Evolutionary conservation across 2,113 vertebrate genomes (phyloP), one percentile per base, ranked within the genome.

Genomic region (Glaucomys volans): DNA sequence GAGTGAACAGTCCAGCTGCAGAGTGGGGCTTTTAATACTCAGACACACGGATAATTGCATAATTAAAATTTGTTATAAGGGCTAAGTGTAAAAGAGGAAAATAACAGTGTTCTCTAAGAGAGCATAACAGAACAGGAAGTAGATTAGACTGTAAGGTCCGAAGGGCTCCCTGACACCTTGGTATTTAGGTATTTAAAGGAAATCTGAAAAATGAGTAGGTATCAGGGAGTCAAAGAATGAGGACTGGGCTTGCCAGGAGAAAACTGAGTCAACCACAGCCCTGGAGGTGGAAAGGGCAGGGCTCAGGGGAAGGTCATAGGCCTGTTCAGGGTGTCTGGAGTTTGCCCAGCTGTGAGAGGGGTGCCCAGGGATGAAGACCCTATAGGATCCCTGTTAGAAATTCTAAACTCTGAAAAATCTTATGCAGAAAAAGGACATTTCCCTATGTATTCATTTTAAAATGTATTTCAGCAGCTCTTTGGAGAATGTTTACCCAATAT

Each of bases 61-160:
- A 88, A 97, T 96, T 96, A 95, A 95, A 76, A 83, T 62, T 50
- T 47, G 14, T 83, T 59, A 1, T 26, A 77, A 84, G 80, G 64
- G 62, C 74, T 88, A 67, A 92, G 88, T 28, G 18, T 75, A 77
- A 82, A 96, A 62, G 91, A 96, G 52, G 71, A 76, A 95, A 94
- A 81, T n/a, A 83, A 69, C 28, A 79, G 87, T 50, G 52, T 84
- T 76, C 35, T 71, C 7, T 52, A 50, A n/a, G 69, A 90, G n/a
- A 87, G n/a, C 89, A 47, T 35, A 74, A 35, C 52, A 94, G 85
- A 93, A 74, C 2, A 32, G 42, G 59, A 52, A 50, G 47, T 79
- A 84, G 75, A 83, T 87, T 50, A 71, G 93, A 83, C 74, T 44
- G 2, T 18, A 10, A 44, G 50, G 42, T 74, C 64, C 77, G 75